phyloP scores from a whole-genome alignment of 2,797 vertebrate genomes.

The Pachyuromys duprasi region DNA sequence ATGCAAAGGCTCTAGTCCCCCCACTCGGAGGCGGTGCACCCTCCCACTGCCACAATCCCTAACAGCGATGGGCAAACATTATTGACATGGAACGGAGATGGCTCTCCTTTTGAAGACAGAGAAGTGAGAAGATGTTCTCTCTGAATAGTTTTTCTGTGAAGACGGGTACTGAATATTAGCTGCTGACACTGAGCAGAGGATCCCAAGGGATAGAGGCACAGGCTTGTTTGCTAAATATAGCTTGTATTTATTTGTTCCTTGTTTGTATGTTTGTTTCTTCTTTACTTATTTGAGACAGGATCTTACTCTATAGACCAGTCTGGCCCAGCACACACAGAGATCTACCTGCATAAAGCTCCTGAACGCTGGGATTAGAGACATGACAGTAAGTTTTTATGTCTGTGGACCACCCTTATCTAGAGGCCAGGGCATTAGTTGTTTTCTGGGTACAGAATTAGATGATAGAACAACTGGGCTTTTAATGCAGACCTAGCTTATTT shows the following conservation, averaged over 20 bases:
- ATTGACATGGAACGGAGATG: background rate
- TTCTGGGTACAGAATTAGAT: background rate
- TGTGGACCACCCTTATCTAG: background rate
- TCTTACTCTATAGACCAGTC: background rate
- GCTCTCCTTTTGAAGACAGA: background rate
- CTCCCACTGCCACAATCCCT: background rate
- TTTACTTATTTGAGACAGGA: background rate
- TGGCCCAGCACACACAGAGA: background rate
- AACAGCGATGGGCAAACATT: background rate
- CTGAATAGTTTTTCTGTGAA: background rate
- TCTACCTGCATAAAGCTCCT: background rate
- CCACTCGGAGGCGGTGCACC: background rate
- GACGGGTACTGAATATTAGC: background rate
- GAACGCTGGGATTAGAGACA: background rate
- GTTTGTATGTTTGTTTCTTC: background rate
- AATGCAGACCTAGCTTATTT: background rate
- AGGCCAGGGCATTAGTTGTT: background rate
- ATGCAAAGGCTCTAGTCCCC: background rate
- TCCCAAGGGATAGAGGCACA: background rate
- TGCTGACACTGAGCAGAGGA: background rate
- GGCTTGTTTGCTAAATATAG: background rate
- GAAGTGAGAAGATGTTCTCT: background rate
- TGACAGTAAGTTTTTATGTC: background rate
- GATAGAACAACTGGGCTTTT: no score
- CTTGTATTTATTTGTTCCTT: no score